These are phyloP conservation scores for Sclerurus mexicanus DNA, from an alignment of 2,113 vertebrate genomes.

Conservation along the genomic window DNA sequence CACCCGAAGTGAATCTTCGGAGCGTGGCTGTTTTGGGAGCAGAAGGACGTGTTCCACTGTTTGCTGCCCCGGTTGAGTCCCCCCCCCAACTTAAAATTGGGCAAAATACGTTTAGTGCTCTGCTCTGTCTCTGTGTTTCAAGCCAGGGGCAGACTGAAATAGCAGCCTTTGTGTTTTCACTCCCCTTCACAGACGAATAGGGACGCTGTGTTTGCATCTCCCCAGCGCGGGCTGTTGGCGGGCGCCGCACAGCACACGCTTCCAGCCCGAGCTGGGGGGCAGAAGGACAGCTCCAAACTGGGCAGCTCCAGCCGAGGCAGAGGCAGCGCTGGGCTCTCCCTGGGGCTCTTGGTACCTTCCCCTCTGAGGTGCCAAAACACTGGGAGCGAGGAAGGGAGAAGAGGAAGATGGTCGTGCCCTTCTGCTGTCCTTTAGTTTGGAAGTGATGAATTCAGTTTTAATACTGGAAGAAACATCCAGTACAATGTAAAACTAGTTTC, in stretches of 20 bases:
- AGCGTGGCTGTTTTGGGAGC: not conserved
- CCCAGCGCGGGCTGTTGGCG: not conserved
- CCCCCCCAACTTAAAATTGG: not conserved
- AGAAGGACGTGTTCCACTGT: not conserved
- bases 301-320: not conserved
- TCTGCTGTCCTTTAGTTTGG: not conserved
- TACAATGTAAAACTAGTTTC: not conserved
- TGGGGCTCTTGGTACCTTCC: not conserved
- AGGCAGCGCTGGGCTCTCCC: not conserved
- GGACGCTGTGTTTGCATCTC: not conserved
- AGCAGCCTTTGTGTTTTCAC: not conserved
- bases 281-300: not conserved
- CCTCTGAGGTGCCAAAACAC: not conserved
- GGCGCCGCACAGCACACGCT: not conserved
- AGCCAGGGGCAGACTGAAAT: not conserved
- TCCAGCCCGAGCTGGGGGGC: not conserved
- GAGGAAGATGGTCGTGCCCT: not conserved
- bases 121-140: not conserved
- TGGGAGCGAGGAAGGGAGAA: not conserved
- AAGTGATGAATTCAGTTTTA: not conserved
- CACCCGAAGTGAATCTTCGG: not conserved
- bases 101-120: slow-evolving; percentile 8
- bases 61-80: not conserved
- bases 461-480: not conserved
- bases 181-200: not conserved